Evolutionary conservation across 2,113 vertebrate genomes (phyloP).

Genomic region (Arenaria interpres): DNA sequence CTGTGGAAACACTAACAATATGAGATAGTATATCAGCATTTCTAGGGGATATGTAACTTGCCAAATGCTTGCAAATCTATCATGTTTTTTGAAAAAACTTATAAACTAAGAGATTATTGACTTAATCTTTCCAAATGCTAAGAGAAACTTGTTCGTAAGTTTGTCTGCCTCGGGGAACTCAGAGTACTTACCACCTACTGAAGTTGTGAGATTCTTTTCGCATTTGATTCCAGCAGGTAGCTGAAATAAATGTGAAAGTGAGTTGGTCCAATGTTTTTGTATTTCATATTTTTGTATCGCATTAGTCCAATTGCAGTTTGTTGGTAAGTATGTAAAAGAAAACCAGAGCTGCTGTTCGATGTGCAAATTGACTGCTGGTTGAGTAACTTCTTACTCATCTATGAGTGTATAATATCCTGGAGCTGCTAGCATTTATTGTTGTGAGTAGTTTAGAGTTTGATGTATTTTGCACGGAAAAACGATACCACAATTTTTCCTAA

Average conservation of each 20-base stretch:
- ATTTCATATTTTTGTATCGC: neutral
- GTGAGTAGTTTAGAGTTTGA: neutral
- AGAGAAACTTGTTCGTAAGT: neutral
- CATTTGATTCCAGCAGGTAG: neutral
- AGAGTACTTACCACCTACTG: neutral
- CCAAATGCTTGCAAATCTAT: too few species aligned
- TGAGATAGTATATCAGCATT: too few species aligned
- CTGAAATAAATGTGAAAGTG: neutral
- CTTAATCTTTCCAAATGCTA: neutral
- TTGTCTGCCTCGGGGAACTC: neutral
- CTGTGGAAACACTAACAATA: neutral
- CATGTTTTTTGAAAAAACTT: neutral
- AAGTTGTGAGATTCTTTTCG: neutral
- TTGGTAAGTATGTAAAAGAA: neutral
- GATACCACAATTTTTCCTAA: neutral
- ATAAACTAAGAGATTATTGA: neutral
- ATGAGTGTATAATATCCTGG: neutral
- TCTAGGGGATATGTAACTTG: too few species aligned
- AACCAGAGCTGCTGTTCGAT: neutral
- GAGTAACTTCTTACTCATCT: neutral
- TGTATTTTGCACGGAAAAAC: neutral
- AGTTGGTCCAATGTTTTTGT: neutral
- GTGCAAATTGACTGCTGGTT: neutral
- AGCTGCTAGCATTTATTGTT: neutral
- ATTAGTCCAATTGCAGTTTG: neutral